A percentile compares a stretch with the other conserved stretches of the same genome.
Evolutionary conservation across 1,140 invertebrate genomes (phyloP).

Genomic region (Drosophila rhopaloa): DNA sequence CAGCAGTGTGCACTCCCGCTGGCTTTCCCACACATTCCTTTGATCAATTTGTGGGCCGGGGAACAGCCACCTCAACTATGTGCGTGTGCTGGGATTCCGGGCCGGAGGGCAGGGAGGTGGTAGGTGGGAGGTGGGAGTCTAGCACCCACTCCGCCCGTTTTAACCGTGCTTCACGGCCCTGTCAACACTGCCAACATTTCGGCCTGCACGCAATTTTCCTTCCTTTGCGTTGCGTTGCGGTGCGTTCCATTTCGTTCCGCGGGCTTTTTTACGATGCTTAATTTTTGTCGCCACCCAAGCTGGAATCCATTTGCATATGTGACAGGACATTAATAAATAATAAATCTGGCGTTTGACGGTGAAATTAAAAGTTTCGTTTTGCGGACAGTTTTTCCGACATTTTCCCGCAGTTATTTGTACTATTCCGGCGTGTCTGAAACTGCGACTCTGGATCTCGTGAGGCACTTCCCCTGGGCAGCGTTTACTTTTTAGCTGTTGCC

Average conservation of each 20-base stretch:
- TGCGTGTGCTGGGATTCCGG: constrained; percentile 17
- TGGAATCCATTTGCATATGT: constrained; percentile 64
- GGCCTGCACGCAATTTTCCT: constrained; percentile 31
- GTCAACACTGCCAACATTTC: constrained; percentile 37
- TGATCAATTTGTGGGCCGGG: constrained; percentile 46
- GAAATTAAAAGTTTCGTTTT: constrained; percentile 56
- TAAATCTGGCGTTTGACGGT: constrained; percentile 60
- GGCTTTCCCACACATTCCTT: constrained; percentile 51
- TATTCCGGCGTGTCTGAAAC: constrained; percentile 20
- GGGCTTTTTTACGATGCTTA: constrained; percentile 60
- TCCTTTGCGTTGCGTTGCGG: background rate
- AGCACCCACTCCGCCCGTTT: background rate
- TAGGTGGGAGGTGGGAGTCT: background rate
- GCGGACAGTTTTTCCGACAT: constrained; percentile 47
- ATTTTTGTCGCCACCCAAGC: constrained; percentile 59
- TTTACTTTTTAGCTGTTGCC: constrained; percentile 24
- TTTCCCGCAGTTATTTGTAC: constrained; percentile 46
- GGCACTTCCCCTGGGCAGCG: constrained; percentile 8
- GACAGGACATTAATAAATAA: constrained; percentile 70
- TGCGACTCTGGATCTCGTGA: background rate
- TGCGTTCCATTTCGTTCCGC: constrained; percentile 10
- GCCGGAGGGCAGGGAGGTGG: background rate
- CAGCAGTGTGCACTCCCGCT: background rate
- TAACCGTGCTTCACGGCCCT: constrained; percentile 4
- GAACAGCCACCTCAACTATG: constrained; percentile 25